Conservation (phyloP, 2,113 vertebrate genomes). For the Gallinago paraguaiae region DNA sequence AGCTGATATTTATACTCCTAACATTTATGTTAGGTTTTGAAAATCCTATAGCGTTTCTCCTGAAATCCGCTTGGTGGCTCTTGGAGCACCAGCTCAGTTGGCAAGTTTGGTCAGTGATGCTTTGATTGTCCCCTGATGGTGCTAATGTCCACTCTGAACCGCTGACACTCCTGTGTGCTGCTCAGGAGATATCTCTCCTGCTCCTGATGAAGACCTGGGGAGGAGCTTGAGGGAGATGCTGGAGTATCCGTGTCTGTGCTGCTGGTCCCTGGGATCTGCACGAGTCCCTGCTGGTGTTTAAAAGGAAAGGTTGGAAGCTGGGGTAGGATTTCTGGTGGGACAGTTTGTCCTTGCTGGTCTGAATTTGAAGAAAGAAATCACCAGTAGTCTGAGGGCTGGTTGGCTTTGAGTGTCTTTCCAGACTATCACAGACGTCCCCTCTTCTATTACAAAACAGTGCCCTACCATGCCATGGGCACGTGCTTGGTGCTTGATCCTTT, state of each 20-base stretch:
- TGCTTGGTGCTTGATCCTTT: not conserved
- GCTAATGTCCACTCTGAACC: not conserved
- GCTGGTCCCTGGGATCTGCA: not conserved
- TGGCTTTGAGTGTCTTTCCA: not conserved
- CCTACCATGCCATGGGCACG: not conserved
- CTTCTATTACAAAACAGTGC: not conserved
- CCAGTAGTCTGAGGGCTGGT: not conserved
- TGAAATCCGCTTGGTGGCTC: not conserved
- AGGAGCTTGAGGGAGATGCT: not conserved
- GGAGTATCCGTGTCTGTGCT: not conserved
- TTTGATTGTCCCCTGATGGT: not conserved
- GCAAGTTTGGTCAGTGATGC: not conserved
- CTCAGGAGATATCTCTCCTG: not conserved
- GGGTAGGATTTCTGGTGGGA: not conserved
- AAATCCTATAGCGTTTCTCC: not conserved
- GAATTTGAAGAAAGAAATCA: not conserved
- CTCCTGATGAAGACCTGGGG: not conserved
- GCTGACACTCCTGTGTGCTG: not conserved
- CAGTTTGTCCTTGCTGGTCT: not conserved
- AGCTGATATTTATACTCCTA: not conserved
- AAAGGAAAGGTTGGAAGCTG: not conserved
- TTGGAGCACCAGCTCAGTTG: not conserved
- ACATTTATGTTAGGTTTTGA: fast-evolving
- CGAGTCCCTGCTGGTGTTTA: not conserved
- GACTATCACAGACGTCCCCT: fast-evolving